Conservation (phyloP, 2,888 invertebrate genomes). For the Hyles lineata region DNA sequence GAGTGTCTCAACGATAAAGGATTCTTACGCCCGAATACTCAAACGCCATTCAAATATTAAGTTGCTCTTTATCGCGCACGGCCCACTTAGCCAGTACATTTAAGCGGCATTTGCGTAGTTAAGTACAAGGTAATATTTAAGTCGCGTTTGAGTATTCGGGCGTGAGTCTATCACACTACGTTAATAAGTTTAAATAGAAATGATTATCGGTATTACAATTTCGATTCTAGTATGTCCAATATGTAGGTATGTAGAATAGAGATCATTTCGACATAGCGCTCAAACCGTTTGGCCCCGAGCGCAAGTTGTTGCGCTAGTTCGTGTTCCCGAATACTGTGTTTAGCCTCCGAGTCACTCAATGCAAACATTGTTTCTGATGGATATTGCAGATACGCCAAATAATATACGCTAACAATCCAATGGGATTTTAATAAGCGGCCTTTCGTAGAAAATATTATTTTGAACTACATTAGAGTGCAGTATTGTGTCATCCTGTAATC, state of each 20-base stretch:
- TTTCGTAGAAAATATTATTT: neutral
- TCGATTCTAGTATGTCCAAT: no score
- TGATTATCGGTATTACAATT: neutral
- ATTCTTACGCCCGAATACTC: no score
- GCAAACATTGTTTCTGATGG: conserved; percentile 33
- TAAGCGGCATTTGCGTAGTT: no score
- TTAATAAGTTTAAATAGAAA: neutral
- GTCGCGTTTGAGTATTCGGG: no score
- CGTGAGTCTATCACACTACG: no score
- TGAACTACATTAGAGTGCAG: no score
- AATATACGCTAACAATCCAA: neutral
- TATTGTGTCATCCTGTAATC: no score
- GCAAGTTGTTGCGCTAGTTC: conserved; percentile 14
- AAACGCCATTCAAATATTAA: no score
- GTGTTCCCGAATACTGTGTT: conserved; percentile 24
- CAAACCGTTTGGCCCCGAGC: conserved; percentile 17
- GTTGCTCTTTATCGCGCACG: no score
- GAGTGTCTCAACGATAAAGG: no score
- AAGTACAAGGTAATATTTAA: no score
- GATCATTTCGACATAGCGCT: neutral
- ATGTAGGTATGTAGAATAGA: neutral
- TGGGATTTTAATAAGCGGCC: conserved; percentile 21
- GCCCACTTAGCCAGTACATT: no score
- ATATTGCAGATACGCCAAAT: conserved; percentile 28
- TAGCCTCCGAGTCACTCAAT: conserved; percentile 26